Conservation (phyloP, 2,113 vertebrate genomes). For the Etheostoma spectabile region DNA sequence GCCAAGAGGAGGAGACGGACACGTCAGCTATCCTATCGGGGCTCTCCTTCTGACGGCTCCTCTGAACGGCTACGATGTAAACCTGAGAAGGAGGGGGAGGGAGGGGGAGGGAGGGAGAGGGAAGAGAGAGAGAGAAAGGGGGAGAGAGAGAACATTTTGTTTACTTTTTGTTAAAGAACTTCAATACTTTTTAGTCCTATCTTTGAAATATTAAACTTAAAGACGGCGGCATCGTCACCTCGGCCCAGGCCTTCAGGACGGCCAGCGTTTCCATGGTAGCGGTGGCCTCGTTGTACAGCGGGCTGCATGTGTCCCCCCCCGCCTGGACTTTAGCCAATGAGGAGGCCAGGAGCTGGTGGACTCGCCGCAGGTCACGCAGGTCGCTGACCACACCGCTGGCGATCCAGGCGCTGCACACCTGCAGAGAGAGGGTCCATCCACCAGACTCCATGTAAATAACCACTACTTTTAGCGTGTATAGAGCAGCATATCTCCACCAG, state of each 20-base stretch:
- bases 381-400: slow-evolving; percentile 93
- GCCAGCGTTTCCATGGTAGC: slow-evolving; percentile 93
- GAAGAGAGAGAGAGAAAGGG: no score
- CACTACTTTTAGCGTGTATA: no score
- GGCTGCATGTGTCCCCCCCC: slow-evolving; percentile 85
- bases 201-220: no score
- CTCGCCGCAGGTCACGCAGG: slow-evolving; percentile 90
- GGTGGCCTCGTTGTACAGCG: slow-evolving; percentile 91
- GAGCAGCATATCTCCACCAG: no score
- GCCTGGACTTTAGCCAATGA: slow-evolving; percentile 91
- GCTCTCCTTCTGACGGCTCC: slow-evolving; percentile 75
- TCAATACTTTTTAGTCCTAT: no score
- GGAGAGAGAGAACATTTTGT: no score
- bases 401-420: slow-evolving; percentile 98
- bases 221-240: slow-evolving; percentile 78
- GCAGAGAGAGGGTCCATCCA: slow-evolving; percentile 6
- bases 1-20: slow-evolving; percentile 37
- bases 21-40: slow-evolving; percentile 60
- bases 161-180: no score
- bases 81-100: slow-evolving; percentile 82
- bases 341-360: slow-evolving; percentile 92
- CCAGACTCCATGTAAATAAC: no score
- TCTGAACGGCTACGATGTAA: slow-evolving; percentile 91
- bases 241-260: slow-evolving; percentile 96
- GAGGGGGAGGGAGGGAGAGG: not conserved